Conservation (phyloP, 1,140 invertebrate species). For the Zaprionus capensis region DNA sequence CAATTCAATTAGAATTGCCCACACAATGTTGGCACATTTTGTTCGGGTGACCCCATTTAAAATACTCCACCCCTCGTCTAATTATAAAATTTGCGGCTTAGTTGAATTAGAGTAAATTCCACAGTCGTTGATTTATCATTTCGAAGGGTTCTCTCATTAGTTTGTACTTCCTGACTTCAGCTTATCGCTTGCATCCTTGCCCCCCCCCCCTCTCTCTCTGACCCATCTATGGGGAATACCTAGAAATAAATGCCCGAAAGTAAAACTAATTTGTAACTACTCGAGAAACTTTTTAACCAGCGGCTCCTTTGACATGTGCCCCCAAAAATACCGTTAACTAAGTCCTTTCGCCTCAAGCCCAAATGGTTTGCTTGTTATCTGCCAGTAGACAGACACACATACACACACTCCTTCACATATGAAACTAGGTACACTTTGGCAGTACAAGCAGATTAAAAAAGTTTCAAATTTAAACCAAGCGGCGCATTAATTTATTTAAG, state of each 20-base stretch:
- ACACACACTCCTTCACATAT: slow-evolving; percentile 7
- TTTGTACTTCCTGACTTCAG: slow-evolving; percentile 15
- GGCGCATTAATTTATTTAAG: slow-evolving; percentile 80
- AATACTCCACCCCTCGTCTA: not conserved
- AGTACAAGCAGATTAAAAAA: slow-evolving; percentile 77
- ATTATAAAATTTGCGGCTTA: slow-evolving; percentile 25
- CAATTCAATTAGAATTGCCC: slow-evolving; percentile 3
- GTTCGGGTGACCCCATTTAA: not conserved
- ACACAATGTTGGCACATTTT: not conserved
- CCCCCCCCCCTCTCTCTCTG: not conserved
- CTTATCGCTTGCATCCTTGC: slow-evolving; percentile 23
- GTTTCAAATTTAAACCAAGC: slow-evolving; percentile 74
- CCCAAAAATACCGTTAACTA: slow-evolving; percentile 62
- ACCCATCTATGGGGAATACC: not conserved
- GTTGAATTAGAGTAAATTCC: not conserved
- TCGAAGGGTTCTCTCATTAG: slow-evolving; percentile 21
- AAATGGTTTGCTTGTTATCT: slow-evolving; percentile 62
- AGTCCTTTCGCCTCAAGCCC: slow-evolving; percentile 67
- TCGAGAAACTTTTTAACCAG: slow-evolving; percentile 59
- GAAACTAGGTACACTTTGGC: not conserved
- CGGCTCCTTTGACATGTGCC: slow-evolving; percentile 73
- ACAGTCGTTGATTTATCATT: slow-evolving; percentile 38
- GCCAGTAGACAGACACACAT: slow-evolving; percentile 30
- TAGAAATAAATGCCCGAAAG: slow-evolving; percentile 51
- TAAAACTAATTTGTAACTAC: slow-evolving; percentile 77